These are phyloP conservation scores for Parazoanthus atlanticus DNA, from an alignment of 92 coral and sea anemone genomes.

Conservation along the genomic window DNA sequence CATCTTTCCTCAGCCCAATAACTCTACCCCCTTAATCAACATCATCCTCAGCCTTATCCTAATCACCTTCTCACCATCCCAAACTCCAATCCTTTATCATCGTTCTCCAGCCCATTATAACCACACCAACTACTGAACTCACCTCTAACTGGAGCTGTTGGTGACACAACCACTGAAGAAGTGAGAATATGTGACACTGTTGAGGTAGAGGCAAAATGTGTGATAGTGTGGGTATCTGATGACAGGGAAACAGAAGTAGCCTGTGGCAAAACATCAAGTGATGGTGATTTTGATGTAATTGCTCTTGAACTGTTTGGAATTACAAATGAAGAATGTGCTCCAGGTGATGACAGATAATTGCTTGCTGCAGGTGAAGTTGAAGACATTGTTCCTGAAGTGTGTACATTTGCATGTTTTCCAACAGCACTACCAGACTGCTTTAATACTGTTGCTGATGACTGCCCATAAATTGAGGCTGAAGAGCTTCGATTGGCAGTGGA, in stretches of 20 bases:
- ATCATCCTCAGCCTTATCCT: too few relatives aligned
- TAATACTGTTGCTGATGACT: neutral
- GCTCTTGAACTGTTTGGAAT: neutral
- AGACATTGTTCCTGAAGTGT: neutral
- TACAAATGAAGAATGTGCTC: neutral
- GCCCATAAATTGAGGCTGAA: neutral
- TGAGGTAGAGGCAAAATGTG: slow-evolving; percentile 5
- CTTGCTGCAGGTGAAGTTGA: neutral
- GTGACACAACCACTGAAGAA: neutral
- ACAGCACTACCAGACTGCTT: neutral
- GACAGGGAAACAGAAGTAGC: neutral
- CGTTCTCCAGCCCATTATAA: too few relatives aligned
- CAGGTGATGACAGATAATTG: neutral
- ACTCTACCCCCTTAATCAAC: too few relatives aligned
- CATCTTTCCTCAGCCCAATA: neutral
- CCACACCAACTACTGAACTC: neutral
- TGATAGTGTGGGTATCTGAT: neutral
- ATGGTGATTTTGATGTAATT: neutral
- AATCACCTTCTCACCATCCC: neutral
- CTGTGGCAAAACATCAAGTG: slow-evolving; percentile 1
- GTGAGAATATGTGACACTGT: neutral
- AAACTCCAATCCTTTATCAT: neutral
- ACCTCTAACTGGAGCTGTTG: slow-evolving; percentile 31
- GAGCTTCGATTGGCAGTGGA: neutral
- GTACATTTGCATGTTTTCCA: neutral